Conservation (phyloP, 2,113 vertebrate genomes). For the Struthidea cinerea region DNA sequence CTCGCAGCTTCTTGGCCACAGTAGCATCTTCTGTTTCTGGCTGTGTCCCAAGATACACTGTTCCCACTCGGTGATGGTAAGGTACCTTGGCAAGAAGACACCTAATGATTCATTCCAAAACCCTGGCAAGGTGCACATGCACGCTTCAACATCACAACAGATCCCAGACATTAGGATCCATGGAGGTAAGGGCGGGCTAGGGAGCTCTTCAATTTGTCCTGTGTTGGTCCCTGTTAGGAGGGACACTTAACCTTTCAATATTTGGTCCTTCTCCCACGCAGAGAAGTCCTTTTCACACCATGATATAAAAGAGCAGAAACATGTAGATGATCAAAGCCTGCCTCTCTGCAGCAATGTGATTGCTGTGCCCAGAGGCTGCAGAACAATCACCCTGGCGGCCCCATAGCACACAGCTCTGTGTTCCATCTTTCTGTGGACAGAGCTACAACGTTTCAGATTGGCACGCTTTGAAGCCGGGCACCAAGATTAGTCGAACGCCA, state of each 20-base stretch:
- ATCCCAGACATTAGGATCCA: background rate
- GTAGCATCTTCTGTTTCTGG: constrained; percentile 65
- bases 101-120: background rate
- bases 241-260: background rate
- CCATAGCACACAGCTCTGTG: background rate
- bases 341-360: background rate
- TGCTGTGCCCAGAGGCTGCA: background rate
- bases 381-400: background rate
- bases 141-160: background rate
- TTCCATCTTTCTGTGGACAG: background rate
- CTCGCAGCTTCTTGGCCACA: constrained; percentile 59
- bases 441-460: background rate
- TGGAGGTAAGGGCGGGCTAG: background rate
- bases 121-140: background rate
- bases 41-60: constrained; percentile 54
- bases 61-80: constrained; percentile 60
- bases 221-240: background rate
- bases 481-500: background rate
- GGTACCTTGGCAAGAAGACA: constrained; percentile 50
- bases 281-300: background rate
- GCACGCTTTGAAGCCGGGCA: background rate
- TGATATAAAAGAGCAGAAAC: background rate
- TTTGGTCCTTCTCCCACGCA: background rate
- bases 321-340: background rate
- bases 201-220: background rate